These are phyloP conservation scores for Gymnothorax javanicus DNA, from an alignment of 2,797 vertebrate genomes.

Conservation along the genomic window DNA sequence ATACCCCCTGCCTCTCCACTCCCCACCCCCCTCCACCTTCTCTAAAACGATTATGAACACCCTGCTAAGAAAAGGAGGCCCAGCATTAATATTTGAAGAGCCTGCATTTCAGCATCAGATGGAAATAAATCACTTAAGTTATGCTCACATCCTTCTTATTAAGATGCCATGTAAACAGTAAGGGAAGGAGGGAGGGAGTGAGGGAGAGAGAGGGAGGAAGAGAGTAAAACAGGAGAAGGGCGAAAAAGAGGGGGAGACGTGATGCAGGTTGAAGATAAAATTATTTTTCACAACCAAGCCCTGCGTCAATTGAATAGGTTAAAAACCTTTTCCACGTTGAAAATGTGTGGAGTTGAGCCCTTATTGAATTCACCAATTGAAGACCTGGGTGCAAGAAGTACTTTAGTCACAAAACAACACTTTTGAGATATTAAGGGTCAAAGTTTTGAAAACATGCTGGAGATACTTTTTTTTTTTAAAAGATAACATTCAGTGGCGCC, in stretches of 20 bases:
- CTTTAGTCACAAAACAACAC: no score
- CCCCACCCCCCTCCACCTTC: background rate
- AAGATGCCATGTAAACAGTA: background rate
- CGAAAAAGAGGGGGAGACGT: background rate
- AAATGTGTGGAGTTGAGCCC: no score
- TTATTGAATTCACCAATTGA: no score
- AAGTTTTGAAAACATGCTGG: no score
- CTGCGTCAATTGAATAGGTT: background rate
- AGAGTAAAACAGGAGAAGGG: background rate
- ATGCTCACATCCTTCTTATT: conserved; percentile 16
- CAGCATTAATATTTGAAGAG: conserved; percentile 27
- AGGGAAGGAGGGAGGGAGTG: conserved; percentile 6
- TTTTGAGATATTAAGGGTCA: no score
- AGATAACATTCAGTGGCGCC: no score
- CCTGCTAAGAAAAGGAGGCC: background rate
- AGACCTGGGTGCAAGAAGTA: no score
- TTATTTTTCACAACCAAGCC: background rate
- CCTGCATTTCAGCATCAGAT: background rate
- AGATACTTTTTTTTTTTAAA: no score
- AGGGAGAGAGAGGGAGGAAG: background rate
- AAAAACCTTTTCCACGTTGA: background rate
- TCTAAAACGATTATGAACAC: conserved; percentile 1
- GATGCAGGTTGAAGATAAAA: background rate
- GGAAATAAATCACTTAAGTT: conserved; percentile 14
- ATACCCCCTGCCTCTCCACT: background rate